Evolutionary conservation across 2,113 vertebrate species (phyloP), one percentile per base, ranked within the genome.

Genomic region (Pavo muticus): DNA sequence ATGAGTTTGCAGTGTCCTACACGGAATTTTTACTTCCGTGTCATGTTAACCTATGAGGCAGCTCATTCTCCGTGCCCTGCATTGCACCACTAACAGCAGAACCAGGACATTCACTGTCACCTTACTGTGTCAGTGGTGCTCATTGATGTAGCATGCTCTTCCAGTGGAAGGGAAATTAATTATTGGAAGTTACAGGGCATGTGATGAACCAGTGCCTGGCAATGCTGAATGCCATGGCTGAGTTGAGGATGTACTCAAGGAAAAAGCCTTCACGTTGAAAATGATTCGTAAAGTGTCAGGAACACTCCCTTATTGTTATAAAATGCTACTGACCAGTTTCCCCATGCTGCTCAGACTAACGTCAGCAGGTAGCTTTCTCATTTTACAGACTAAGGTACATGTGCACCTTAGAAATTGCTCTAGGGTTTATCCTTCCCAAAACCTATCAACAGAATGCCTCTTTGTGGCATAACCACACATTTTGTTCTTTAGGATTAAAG

Each of bases 221-320:
- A 61, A 40, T 61, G 54, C 65, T 68, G 64, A 86, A 27, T 35
- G 79, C 56, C 42, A 74, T 56, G 69, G 56, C 65, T 40, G 67
- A 91, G 85, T 18, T 70, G 72, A 91, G 76, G 69, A 35, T 63
- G 60, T 89, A 74, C 68, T 75, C 7, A 6, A 83, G 4, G 72
- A 52, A 88, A 91, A 95, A 74, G 84, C 85, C 77, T 91, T 79
- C 79, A 67, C 44, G 15, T 52, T 44, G 71, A 91, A 95, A 95
- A 90, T n/a, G 10, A 81, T 54, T 89, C 37, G 65, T 81, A 57
- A 54, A 78, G 23, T 40, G 0, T 40, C 0, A 0, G n/a, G 80
- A 90, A 71, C 6, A 21, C 42, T 77, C 45, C 44, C 50, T 8
- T n/a, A 25, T 21, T 40, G 1, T 40, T 64, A 68, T 18, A 74